Percentiles rank a stretch among this genome's conserved stretches.
phyloP scores from a whole-genome alignment of 2,888 invertebrate genomes.

The Bimastos eiseni region DNA sequence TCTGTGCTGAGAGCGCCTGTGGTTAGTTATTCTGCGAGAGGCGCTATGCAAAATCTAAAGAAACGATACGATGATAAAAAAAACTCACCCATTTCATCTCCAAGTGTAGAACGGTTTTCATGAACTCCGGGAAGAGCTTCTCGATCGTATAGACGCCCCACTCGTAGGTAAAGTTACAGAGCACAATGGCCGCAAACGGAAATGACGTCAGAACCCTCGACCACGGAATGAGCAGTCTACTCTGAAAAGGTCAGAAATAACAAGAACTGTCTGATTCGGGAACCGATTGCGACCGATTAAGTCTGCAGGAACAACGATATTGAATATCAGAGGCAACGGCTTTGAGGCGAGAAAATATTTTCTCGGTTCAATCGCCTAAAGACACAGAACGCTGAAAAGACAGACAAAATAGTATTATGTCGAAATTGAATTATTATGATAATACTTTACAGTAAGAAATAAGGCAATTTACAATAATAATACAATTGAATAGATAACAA shows the following conservation, averaged over 20 bases:
- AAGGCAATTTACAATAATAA: no score
- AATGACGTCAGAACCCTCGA: conserved; percentile 62
- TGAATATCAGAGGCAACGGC: background rate
- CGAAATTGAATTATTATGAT: no score
- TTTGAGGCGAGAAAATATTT: background rate
- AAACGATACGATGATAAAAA: no score
- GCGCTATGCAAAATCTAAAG: no score
- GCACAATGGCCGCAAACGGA: conserved; percentile 61
- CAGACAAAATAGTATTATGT: no score
- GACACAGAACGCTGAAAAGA: background rate
- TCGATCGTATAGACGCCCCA: conserved; percentile 61
- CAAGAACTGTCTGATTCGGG: background rate
- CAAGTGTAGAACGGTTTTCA: conserved; percentile 41
- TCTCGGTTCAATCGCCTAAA: background rate
- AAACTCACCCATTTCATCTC: conserved; percentile 40
- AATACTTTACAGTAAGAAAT: no score
- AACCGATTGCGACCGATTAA: background rate
- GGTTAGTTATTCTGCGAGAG: no score
- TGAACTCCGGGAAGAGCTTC: conserved; percentile 54
- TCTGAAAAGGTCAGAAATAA: background rate
- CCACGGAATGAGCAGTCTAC: conserved; percentile 64
- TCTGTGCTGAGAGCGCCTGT: no score
- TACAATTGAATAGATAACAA: background rate
- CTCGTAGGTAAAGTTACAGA: conserved; percentile 63
- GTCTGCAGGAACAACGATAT: background rate